These are phyloP conservation scores for Lutjanus erythropterus DNA, from an alignment of 2,113 vertebrate species.

Conservation along the genomic window DNA sequence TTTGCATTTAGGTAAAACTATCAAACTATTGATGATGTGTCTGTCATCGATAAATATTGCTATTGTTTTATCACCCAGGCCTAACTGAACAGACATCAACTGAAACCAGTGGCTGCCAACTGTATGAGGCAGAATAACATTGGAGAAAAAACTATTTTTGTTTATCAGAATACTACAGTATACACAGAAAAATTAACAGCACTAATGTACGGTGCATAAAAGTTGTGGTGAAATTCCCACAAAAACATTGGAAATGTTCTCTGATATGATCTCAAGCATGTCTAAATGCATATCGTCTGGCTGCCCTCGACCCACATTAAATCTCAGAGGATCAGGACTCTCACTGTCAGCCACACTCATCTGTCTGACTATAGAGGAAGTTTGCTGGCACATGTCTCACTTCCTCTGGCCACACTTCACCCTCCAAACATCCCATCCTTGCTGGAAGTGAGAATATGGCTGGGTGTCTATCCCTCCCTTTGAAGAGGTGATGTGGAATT, in stretches of 20 bases:
- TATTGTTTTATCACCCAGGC: too few species aligned
- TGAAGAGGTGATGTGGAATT: constrained; percentile 31
- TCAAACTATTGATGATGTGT: too few species aligned
- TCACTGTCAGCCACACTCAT: constrained; percentile 1
- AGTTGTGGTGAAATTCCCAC: neutral
- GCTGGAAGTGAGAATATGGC: neutral
- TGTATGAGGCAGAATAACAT: neutral
- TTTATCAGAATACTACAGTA: neutral
- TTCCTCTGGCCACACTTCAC: constrained; percentile 17
- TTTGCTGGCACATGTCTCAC: constrained; percentile 20
- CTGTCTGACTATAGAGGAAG: constrained; percentile 21
- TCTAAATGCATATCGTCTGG: neutral
- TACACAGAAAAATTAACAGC: neutral
- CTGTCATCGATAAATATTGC: too few species aligned
- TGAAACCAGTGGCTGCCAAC: too few species aligned
- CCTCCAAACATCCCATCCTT: constrained; percentile 7
- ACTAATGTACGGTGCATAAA: neutral
- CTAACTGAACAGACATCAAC: too few species aligned
- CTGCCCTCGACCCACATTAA: constrained; percentile 3
- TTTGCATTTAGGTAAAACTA: too few species aligned
- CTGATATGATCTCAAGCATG: constrained; percentile 5
- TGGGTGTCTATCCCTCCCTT: constrained; percentile 18
- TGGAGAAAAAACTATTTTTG: neutral
- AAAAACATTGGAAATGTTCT: neutral
- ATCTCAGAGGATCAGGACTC: constrained; percentile 13